A percentile compares a stretch with the other conserved stretches of the same genome.
These are phyloP conservation scores for Leptoteleia sp. DNA, from an alignment of 1,140 invertebrate species.

Conservation along the genomic window DNA sequence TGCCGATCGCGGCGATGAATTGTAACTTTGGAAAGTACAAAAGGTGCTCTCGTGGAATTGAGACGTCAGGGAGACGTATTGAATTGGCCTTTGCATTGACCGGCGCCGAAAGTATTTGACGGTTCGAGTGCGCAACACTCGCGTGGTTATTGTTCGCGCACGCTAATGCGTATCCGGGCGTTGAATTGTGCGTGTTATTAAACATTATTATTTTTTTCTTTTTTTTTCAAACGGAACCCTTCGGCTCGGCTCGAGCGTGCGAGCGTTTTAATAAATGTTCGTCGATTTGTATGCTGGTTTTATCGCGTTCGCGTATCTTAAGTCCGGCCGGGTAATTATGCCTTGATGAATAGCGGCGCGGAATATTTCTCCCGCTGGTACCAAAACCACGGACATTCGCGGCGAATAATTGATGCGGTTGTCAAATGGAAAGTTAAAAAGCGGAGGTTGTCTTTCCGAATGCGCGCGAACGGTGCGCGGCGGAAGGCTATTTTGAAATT, in stretches of 20 bases:
- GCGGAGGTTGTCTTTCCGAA: too few species aligned
- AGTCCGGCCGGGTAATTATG: slow-evolving; percentile 9
- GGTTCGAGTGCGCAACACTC: background rate
- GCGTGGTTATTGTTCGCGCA: background rate
- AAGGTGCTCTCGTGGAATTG: too few species aligned
- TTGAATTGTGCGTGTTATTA: slow-evolving; percentile 2
- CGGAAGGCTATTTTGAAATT: too few species aligned
- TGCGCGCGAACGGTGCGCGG: too few species aligned
- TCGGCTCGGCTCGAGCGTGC: too few species aligned
- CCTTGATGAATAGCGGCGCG: slow-evolving; percentile 3
- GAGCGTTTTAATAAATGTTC: slow-evolving; percentile 5
- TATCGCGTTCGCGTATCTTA: slow-evolving; percentile 19
- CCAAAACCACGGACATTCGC: background rate
- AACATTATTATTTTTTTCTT: too few species aligned
- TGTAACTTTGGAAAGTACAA: too few species aligned
- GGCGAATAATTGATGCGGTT: slow-evolving; percentile 5
- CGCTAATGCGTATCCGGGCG: background rate
- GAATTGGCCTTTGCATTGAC: slow-evolving; percentile 3
- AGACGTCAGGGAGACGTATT: background rate
- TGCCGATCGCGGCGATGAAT: too few species aligned
- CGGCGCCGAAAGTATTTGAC: slow-evolving; percentile 1
- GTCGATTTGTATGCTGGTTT: slow-evolving; percentile 19
- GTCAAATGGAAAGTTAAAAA: too few species aligned
- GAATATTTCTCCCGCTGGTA: background rate
- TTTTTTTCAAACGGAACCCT: too few species aligned